Evolutionary conservation across 2,888 invertebrate genomes (phyloP), one percentile per base, ranked within the genome.

Genomic region (Apoda limacodes): DNA sequence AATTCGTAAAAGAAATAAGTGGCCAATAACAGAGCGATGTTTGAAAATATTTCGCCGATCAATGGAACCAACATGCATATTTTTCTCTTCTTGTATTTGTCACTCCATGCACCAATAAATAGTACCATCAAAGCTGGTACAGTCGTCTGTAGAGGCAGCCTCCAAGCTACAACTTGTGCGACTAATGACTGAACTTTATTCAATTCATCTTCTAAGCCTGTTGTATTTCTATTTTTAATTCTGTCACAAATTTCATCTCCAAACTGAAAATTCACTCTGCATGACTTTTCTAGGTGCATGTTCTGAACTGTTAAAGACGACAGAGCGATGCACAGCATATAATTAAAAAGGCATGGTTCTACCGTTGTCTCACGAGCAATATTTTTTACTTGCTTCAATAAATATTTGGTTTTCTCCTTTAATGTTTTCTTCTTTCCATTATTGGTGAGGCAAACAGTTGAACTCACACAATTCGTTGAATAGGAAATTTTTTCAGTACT

Each of bases 311-410:
- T 83, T 13, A 85, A 55, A 22, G 88, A 86, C 0, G 92, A 89
- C 13, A 86, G 56, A 2, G 85, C 82, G 25, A 83, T 85, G 37
- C 87, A 87, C 56, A 88, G 66, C 53, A 88, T 84, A 53, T 86
- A 88, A 40, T 82, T 71, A 39, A 86, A 84, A 40, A 88, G 56
- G 46, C 88, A 84, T 6, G 88, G 88, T 46, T 88, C 88, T 2
- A 88, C 87, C 0, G 88, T 87, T 2, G 69, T 75, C 48, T 80
- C 78, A 2, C 55, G 52, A 19, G 69, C 52, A 34, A 65, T 50
- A 44, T 48, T 46, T 42, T 64, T 70, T 9, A 86, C 42, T 22
- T 53, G 54, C 48, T 75, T 78, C 37, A 76, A 43, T 3, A 52
- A 31, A 9, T 43, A 48, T 40, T 75, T 78, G 6, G 57, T 61